Conservation (phyloP, 2,113 vertebrate genomes). For the Naja naja region DNA sequence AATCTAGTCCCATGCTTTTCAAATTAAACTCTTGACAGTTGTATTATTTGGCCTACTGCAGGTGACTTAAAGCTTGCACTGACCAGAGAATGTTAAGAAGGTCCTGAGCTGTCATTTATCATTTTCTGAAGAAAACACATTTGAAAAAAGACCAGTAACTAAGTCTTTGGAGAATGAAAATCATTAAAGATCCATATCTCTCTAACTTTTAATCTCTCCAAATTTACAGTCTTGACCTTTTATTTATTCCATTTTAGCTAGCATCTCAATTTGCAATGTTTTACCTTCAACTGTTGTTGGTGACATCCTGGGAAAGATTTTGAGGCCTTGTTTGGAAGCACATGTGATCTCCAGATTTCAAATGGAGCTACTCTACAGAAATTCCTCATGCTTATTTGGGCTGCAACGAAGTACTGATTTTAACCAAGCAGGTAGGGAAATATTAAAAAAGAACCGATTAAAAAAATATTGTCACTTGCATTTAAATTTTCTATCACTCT, state of each 20-base stretch:
- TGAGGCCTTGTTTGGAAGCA: background rate
- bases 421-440: background rate
- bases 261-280: conserved; percentile 19
- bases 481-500: background rate
- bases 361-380: background rate
- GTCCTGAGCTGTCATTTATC: conserved; percentile 24
- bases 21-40: background rate
- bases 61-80: conserved; percentile 15
- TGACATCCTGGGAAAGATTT: background rate
- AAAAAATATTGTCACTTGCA: background rate
- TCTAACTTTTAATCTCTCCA: conserved; percentile 32
- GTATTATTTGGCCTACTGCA: background rate
- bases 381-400: background rate
- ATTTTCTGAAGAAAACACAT: conserved; percentile 18
- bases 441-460: background rate
- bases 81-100: conserved; percentile 10
- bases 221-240: conserved; percentile 40
- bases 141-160: conserved; percentile 20
- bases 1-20: background rate
- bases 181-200: conserved; percentile 45
- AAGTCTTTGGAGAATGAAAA: conserved; percentile 34
- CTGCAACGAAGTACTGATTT: background rate
- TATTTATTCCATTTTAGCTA: conserved; percentile 38
- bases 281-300: conserved; percentile 2
- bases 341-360: background rate